phyloP scores from a whole-genome alignment of 2,797 vertebrate species.

The Xiphorhynchus erythropygius region DNA sequence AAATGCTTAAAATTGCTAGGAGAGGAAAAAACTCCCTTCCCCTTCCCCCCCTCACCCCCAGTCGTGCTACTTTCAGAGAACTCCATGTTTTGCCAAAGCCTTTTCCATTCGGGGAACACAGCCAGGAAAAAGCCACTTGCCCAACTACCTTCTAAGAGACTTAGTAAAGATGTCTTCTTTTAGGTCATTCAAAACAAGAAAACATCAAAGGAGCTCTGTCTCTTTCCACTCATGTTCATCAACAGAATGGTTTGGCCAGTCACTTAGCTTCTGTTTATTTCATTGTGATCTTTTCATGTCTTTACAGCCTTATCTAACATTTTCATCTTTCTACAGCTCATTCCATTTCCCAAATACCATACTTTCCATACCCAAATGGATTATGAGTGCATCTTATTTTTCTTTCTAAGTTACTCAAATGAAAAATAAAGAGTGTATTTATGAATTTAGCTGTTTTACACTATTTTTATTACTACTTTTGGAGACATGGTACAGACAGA shows the following conservation, averaged over 20 bases:
- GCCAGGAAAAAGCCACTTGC: neutral
- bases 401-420: neutral
- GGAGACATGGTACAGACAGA: neutral
- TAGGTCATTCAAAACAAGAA: neutral
- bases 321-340: neutral
- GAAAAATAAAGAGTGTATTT: neutral
- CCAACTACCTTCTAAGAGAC: neutral
- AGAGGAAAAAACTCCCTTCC: neutral
- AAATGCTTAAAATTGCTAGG: neutral
- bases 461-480: neutral
- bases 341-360: neutral
- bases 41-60: neutral
- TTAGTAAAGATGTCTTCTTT: neutral
- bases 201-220: neutral
- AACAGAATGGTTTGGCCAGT: neutral
- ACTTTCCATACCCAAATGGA: neutral
- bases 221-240: neutral
- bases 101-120: neutral
- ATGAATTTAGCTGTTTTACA: neutral
- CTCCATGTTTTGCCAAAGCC: neutral
- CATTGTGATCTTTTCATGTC: neutral
- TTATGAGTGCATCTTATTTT: neutral
- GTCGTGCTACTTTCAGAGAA: neutral
- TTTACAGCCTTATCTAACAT: neutral
- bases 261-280: neutral